Evolutionary conservation across 92 coral and sea anemone species (phyloP), one percentile per base, ranked within the genome.

Genomic region (Umimayanthus kanabou): DNA sequence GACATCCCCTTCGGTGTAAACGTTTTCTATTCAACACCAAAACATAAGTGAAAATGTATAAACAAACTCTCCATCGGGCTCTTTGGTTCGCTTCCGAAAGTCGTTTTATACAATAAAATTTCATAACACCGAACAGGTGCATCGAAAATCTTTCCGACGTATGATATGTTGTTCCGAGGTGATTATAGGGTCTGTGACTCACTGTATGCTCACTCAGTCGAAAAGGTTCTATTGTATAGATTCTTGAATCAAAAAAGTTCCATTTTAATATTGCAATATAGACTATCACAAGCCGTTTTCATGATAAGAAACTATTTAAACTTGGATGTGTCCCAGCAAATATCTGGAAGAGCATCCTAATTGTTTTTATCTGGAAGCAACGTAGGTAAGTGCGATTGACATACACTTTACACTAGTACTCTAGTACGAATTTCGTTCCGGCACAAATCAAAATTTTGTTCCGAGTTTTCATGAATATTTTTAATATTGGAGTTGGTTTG

Each of bases 51-150:
- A 80, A 80, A 80, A 61, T 80, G 2, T 39, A 80, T 80, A 57
- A 80, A 80, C 71, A 80, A 80, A 55, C 73, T 57, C 25, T 58
- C 47, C 61, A 30, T 80, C 72, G 73, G 73, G 73, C 72, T 57
- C 85, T 80, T 80, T 80, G 73, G 72, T 80, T 80, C 85, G 73
- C 40, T 80, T 80, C 85, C 85, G 85, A 37, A 80, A 37, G n/a
- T 80, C 73, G 73, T 55, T 37, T 57, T 58, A 57, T 30, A 64
- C 37, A 58, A 80, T 7, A 57, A 61, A 61, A 57, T 57, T 80
- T 33, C 85, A 80, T 61, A 57, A 80, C 73, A 57, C 2, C 26
- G 15, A 65, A 64, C 85, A 80, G 85, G 85, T 80, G 85, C 73
- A 29, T 6, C 26, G 30, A 20, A 23, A 39, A 29, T 6, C 28